Evolutionary conservation across 2,888 invertebrate genomes (phyloP).

Genomic region (Lithosia quadra): DNA sequence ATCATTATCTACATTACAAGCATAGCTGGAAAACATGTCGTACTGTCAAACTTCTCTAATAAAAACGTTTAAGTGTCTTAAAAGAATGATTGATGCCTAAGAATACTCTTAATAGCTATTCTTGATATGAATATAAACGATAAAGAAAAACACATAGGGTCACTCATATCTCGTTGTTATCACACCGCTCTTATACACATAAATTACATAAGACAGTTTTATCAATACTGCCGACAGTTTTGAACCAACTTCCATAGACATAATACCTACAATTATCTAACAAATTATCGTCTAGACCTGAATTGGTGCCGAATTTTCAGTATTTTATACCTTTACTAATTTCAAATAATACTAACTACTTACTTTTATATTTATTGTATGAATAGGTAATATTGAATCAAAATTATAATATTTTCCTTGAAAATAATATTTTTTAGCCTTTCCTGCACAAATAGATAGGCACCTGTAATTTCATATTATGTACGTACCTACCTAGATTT

Average conservation of each 20-base stretch:
- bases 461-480: not conserved
- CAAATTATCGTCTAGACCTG: no score
- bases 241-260: not conserved
- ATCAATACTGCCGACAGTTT: constrained; percentile 5
- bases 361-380: no score
- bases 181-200: constrained; percentile 13
- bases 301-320: not conserved
- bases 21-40: not conserved
- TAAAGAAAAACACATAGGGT: constrained; percentile 25
- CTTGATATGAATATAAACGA: constrained; percentile 17
- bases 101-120: not conserved
- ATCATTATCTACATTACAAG: no score
- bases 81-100: not conserved
- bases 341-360: no score
- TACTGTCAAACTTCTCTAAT: not conserved
- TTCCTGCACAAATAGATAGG: not conserved
- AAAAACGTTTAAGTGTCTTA: not conserved
- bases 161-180: constrained; percentile 36
- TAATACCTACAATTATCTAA: no score
- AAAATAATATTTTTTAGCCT: not conserved
- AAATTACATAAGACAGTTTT: constrained; percentile 19
- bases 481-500: no score
- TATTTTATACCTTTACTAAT: not conserved
- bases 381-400: not conserved
- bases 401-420: not conserved